These are phyloP conservation scores for Podocnemis expansa DNA, from an alignment of 2,113 vertebrate genomes.

Conservation along the genomic window DNA sequence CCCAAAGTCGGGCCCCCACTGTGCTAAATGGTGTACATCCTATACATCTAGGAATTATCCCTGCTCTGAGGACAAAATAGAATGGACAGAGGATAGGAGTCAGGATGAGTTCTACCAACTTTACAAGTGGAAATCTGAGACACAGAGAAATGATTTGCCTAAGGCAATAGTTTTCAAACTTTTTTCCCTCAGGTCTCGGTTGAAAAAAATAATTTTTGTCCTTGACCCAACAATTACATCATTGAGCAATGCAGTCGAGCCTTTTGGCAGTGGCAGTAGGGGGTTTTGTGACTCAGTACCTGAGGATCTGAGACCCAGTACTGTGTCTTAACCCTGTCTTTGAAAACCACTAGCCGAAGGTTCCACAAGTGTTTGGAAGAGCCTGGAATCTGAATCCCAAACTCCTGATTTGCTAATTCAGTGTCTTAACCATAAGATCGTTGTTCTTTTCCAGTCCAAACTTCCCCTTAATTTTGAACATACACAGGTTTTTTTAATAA, in stretches of 20 bases:
- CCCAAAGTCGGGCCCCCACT: background rate
- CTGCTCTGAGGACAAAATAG: background rate
- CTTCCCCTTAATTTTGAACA: background rate
- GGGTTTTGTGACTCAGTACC: too few relatives aligned
- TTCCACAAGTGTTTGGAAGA: accelerated
- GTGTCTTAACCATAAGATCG: background rate
- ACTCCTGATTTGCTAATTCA: background rate
- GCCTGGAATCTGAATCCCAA: accelerated
- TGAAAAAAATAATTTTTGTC: too few relatives aligned
- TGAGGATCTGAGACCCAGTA: too few relatives aligned
- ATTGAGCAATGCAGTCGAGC: too few relatives aligned
- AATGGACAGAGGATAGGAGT: background rate
- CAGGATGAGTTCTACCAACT: background rate
- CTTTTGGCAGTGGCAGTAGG: too few relatives aligned
- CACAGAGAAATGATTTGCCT: background rate
- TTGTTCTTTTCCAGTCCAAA: background rate
- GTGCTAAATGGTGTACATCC: background rate
- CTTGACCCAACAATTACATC: too few relatives aligned
- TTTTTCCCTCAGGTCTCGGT: too few relatives aligned
- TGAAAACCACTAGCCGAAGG: too few relatives aligned
- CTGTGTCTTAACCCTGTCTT: too few relatives aligned
- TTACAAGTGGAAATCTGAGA: background rate
- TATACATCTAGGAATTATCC: background rate
- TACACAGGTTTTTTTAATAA: background rate
- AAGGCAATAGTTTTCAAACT: too few relatives aligned